phyloP scores from a whole-genome alignment of 2,888 invertebrate genomes.

The Acronicta leporina region DNA sequence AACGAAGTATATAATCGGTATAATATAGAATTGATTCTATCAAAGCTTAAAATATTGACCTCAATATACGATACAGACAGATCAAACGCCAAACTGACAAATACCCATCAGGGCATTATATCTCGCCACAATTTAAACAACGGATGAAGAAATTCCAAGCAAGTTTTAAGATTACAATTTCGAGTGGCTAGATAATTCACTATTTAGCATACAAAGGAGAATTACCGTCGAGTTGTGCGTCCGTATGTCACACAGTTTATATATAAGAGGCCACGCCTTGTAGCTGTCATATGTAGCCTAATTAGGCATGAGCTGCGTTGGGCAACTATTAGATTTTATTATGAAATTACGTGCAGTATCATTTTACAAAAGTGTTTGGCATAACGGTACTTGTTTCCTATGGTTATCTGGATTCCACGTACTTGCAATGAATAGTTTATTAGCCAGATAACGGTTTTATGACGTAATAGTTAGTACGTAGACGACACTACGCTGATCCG shows the following conservation, averaged over 20 bases:
- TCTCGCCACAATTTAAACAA: conserved; percentile 72
- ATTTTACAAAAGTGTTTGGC: conserved; percentile 55
- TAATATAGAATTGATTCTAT: conserved; percentile 41
- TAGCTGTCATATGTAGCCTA: conserved; percentile 87
- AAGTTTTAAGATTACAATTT: conserved; percentile 88
- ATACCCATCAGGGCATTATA: conserved; percentile 62
- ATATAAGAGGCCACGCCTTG: conserved; percentile 85
- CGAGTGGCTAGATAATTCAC: conserved; percentile 87
- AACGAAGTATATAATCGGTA: neutral
- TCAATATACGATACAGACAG: conserved; percentile 44
- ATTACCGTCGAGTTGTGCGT: conserved; percentile 83
- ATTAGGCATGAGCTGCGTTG: conserved; percentile 81
- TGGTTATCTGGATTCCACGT: conserved; percentile 44
- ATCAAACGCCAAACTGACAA: conserved; percentile 59
- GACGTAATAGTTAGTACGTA: conserved; percentile 11
- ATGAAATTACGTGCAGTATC: conserved; percentile 62
- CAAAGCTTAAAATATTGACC: conserved; percentile 52
- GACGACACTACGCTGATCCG: neutral
- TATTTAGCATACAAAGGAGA: conserved; percentile 88
- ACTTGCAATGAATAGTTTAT: conserved; percentile 41
- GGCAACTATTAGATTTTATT: conserved; percentile 69
- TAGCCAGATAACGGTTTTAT: conserved; percentile 22
- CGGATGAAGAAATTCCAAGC: conserved; percentile 88
- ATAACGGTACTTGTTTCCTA: conserved; percentile 51
- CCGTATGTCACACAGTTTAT: conserved; percentile 81